A percentile compares a stretch with the other conserved stretches of the same genome.
These are phyloP conservation scores for Lepus europaeus DNA, from an alignment of 2,113 vertebrate species.

Conservation along the genomic window DNA sequence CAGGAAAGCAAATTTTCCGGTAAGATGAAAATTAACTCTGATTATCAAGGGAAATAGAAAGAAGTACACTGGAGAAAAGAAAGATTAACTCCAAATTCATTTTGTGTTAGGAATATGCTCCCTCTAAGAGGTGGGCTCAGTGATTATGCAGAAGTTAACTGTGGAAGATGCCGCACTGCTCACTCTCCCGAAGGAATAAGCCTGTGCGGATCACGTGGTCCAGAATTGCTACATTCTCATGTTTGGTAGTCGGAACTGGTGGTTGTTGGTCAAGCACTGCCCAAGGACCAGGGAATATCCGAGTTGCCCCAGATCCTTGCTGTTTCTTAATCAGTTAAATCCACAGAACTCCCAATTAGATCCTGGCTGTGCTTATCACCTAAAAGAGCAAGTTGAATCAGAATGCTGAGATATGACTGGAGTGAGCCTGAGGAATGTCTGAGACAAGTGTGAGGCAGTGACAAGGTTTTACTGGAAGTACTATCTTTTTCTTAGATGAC, in stretches of 20 bases:
- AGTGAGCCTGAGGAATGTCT: slow-evolving; percentile 29
- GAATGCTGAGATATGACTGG: neutral
- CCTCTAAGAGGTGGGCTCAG: neutral
- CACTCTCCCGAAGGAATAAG: neutral
- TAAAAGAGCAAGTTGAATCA: neutral
- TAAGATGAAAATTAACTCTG: slow-evolving; percentile 22
- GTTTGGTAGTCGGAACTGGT: slow-evolving; percentile 30
- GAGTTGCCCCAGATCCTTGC: neutral
- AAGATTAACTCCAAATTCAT: neutral
- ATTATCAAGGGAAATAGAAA: neutral
- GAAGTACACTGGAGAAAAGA: neutral
- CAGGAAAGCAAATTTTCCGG: neutral
- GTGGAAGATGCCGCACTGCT: neutral
- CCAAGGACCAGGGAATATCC: neutral
- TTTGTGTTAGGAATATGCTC: neutral
- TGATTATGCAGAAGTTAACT: neutral
- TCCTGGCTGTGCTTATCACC: neutral
- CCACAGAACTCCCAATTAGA: neutral
- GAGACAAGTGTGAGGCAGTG: neutral
- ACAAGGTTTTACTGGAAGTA: neutral
- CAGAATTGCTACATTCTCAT: slow-evolving; percentile 7
- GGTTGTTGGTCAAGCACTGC: neutral
- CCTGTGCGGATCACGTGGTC: neutral
- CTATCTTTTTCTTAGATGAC: neutral
- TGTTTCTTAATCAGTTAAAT: slow-evolving; percentile 18